Conservation (phyloP, 1,140 invertebrate genomes). For the Musca vetustissima region DNA sequence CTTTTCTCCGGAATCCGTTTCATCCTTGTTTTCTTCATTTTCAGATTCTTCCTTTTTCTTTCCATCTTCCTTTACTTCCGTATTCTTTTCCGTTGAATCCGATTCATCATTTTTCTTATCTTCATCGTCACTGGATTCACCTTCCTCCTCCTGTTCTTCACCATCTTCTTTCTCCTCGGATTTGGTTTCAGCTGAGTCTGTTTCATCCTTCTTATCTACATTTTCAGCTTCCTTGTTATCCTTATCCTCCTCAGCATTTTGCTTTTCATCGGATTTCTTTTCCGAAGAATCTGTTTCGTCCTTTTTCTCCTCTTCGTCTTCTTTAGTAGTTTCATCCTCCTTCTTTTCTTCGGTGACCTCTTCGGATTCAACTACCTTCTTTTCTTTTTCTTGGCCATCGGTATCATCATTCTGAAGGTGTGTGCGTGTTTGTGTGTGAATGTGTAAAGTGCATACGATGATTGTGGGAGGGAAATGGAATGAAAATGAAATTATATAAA, state of each 20-base stretch:
- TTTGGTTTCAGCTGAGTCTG: neutral
- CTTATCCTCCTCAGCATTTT: neutral
- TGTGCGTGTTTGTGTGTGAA: too few relatives aligned
- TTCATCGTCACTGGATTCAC: conserved; percentile 16
- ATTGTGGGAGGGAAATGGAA: too few relatives aligned
- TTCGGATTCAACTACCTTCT: conserved; percentile 14
- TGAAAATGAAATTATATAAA: too few relatives aligned
- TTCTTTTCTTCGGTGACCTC: conserved; percentile 15
- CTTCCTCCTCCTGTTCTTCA: conserved; percentile 9
- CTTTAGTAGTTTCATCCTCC: neutral
- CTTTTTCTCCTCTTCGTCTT: conserved; percentile 27
- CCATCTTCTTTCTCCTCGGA: too few relatives aligned
- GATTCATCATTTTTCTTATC: conserved; percentile 21
- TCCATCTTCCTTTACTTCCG: neutral
- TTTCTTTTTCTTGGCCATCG: conserved; percentile 9
- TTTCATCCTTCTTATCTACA: neutral
- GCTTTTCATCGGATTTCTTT: too few relatives aligned
- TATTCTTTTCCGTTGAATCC: neutral
- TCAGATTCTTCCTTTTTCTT: neutral
- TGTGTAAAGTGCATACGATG: too few relatives aligned
- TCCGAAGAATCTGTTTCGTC: conserved; percentile 5
- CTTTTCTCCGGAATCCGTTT: conserved; percentile 37
- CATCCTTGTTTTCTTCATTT: neutral
- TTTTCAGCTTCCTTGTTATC: too few relatives aligned
- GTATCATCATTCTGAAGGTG: too few relatives aligned